These are phyloP conservation scores for Sinohyriopsis cumingii DNA, from an alignment of 2,888 invertebrate genomes.

Conservation along the genomic window DNA sequence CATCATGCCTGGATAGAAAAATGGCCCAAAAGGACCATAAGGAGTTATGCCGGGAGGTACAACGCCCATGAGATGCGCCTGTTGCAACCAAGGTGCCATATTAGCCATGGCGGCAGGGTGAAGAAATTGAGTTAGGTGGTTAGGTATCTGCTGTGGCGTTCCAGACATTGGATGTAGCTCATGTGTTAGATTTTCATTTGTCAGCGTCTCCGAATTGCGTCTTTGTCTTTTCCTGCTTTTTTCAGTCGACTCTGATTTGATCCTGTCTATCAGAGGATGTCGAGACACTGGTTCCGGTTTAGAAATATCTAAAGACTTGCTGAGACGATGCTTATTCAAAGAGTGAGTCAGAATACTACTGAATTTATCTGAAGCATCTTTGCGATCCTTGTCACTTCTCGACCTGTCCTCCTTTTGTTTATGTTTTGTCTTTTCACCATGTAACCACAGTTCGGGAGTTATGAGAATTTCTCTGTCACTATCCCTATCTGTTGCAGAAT, in stretches of 20 bases:
- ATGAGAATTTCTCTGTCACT: conserved; percentile 76
- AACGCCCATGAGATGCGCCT: conserved; percentile 28
- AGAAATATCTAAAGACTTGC: no score
- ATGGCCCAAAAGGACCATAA: conserved; percentile 24
- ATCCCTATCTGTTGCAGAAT: conserved; percentile 26
- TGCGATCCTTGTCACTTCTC: conserved; percentile 8
- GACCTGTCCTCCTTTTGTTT: conserved; percentile 21
- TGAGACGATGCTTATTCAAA: no score
- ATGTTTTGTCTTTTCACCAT: conserved; percentile 19
- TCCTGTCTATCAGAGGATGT: conserved; percentile 13
- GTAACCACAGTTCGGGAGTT: conserved; percentile 92
- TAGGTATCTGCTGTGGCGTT: conserved; percentile 7
- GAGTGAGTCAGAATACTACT: no score
- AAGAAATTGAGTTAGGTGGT: conserved; percentile 20
- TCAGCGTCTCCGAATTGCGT: conserved; percentile 18
- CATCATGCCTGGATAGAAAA: conserved; percentile 32
- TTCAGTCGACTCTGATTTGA: conserved; percentile 20
- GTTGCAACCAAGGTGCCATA: conserved; percentile 37
- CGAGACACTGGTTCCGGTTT: background rate
- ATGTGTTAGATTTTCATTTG: conserved; percentile 12
- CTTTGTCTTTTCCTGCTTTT: conserved; percentile 16
- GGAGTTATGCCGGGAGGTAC: conserved; percentile 22
- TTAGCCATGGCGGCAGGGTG: conserved; percentile 32
- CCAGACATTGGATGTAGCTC: conserved; percentile 11
- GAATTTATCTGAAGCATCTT: background rate